Evolutionary conservation across 2,888 invertebrate species (phyloP).

Genomic region (Scaptomyza reducta): DNA sequence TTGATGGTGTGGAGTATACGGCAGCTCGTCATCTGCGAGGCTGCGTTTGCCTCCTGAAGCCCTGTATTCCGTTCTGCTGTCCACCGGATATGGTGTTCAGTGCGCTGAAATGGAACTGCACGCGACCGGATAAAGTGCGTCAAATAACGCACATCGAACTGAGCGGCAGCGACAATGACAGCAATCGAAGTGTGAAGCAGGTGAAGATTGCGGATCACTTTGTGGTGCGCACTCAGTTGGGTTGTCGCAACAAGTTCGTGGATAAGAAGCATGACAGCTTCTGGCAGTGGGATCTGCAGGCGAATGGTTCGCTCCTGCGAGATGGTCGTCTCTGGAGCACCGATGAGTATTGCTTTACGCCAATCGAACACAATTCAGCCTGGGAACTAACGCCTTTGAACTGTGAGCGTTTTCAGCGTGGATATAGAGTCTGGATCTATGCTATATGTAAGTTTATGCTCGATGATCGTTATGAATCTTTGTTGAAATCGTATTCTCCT

Average conservation of each 20-base stretch:
- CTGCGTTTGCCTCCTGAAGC: conserved; percentile 80
- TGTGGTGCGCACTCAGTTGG: conserved; percentile 73
- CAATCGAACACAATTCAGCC: conserved; percentile 67
- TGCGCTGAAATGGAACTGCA: conserved; percentile 60
- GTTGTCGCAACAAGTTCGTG: conserved; percentile 72
- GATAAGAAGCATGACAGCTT: conserved; percentile 67
- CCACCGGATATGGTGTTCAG: conserved; percentile 65
- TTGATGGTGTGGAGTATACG: conserved; percentile 69
- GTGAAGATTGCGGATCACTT: conserved; percentile 65
- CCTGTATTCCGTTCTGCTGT: conserved; percentile 83
- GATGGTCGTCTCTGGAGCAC: conserved; percentile 63
- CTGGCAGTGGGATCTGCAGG: conserved; percentile 77
- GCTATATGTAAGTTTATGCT: conserved; percentile 68
- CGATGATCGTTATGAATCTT: rapidly evolving
- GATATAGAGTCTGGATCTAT: conserved; percentile 78
- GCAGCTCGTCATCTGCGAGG: conserved; percentile 75
- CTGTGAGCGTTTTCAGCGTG: conserved; percentile 75
- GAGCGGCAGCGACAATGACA: conserved; percentile 40
- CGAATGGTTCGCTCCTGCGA: conserved; percentile 68
- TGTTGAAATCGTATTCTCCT: background rate
- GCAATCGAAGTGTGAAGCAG: conserved; percentile 44
- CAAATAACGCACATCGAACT: conserved; percentile 71
- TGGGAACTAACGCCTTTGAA: conserved; percentile 74
- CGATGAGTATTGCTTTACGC: conserved; percentile 78
- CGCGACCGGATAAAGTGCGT: conserved; percentile 40